Evolutionary conservation across 2,113 vertebrate species (phyloP), one percentile per base, ranked within the genome.

Genomic region (Psettodes erumei): DNA sequence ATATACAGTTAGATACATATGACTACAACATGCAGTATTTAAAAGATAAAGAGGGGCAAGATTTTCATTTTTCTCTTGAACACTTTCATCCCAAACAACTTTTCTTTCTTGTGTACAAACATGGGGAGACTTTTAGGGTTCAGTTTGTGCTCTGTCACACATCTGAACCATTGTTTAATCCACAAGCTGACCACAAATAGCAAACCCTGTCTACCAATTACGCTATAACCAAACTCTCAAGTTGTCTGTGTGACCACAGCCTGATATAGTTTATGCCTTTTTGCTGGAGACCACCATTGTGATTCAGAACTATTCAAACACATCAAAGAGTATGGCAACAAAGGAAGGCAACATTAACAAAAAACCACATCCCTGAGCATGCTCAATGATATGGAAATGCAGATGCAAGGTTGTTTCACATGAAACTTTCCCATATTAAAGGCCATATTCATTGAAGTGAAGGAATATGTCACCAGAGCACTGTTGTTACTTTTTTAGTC

Each of bases 211-310:
- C 51, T 64, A 65, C 33, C 70, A 75, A 21, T 65, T 23, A 23
- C 61, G 37, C 51, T 47, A 10, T 5, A 72, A 60, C 45, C 15
- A 27, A 75, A 60, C n/a, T 60, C 48, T 51, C 45, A 59, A 33
- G 40, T 10, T 67, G 48, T 56, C 32, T 54, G 21, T 62, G 67
- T 10, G 13, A 21, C n/a, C 16, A 25, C 56, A 63, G 48, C 55
- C 48, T 77, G 56, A 70, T 62, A 51, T 70, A 48, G 67, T 70
- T 82, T 45, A 48, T 51, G 32, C 58, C 37, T 75, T 68, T 76
- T 48, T 45, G 13, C 65, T 43, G 13, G 13, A 43, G 19, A 68
- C 18, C 47, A 1, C 5, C 21, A 30, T 38, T 85, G 69, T 78
- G 48, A 65, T 38, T 19, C n/a, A 2, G 37, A 38, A 15, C 61